phyloP scores from a whole-genome alignment of 1,140 invertebrate genomes.

The Triops cancriformis region DNA sequence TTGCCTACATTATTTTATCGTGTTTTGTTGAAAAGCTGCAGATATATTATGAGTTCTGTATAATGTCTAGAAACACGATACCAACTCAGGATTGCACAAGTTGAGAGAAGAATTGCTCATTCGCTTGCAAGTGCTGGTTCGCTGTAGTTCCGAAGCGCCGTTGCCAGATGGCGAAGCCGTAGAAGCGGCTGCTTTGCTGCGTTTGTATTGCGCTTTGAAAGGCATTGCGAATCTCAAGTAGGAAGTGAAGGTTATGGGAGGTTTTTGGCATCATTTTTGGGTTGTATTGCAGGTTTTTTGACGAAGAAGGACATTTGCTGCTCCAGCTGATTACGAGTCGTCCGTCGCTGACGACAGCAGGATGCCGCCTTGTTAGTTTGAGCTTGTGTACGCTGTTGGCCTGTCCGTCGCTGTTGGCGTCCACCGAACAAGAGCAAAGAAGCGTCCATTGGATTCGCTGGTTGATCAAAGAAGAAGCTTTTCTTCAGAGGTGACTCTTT shows the following conservation, averaged over 20 bases:
- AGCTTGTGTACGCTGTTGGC: slow-evolving; percentile 90
- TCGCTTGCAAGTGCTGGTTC: slow-evolving; percentile 45
- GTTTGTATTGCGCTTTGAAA: slow-evolving; percentile 83
- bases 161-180: slow-evolving; percentile 61
- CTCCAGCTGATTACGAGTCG: slow-evolving; percentile 78
- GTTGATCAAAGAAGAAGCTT: slow-evolving; percentile 80
- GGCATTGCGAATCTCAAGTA: slow-evolving; percentile 87
- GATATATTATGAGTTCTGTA: not conserved
- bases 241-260: slow-evolving; percentile 17
- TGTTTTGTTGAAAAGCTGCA: slow-evolving; percentile 17
- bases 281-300: slow-evolving; percentile 53
- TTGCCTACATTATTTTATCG: no score
- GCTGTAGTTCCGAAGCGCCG: slow-evolving; percentile 45
- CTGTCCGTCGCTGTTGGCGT: slow-evolving; percentile 74
- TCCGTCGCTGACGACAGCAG: slow-evolving; percentile 79
- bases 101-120: slow-evolving; percentile 70
- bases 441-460: slow-evolving; percentile 92
- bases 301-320: slow-evolving; percentile 79
- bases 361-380: slow-evolving; percentile 84
- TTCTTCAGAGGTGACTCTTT: slow-evolving; percentile 55
- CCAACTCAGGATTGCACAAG: slow-evolving; percentile 57
- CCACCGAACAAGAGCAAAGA: slow-evolving; percentile 70
- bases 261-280: not conserved
- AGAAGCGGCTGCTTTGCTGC: slow-evolving; percentile 65
- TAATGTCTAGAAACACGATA: slow-evolving; percentile 55